A percentile compares a stretch with the other conserved stretches of the same genome.
Evolutionary conservation across 2,888 invertebrate genomes (phyloP).

Genomic region (Andricus curvator): DNA sequence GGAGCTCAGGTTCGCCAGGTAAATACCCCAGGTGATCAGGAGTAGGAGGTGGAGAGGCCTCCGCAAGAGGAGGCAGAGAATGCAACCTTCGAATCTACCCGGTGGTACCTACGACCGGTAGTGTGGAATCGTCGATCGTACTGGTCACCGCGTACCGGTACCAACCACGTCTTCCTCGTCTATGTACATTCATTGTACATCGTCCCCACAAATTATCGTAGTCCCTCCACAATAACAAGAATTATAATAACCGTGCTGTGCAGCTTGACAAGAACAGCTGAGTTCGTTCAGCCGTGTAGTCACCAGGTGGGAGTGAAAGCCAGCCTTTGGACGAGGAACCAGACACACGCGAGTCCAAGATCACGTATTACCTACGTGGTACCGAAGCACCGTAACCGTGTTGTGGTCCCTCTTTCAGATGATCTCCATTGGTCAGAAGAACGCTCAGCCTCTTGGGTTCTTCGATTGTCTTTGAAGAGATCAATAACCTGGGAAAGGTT

Average conservation of each 20-base stretch:
- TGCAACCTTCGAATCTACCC: constrained; percentile 70
- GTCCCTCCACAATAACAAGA: background rate
- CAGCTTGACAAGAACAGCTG: constrained; percentile 14
- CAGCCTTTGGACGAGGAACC: constrained; percentile 18
- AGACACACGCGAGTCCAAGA: constrained; percentile 13
- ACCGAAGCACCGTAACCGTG: constrained; percentile 30
- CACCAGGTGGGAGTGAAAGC: constrained; percentile 39
- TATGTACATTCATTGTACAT: background rate
- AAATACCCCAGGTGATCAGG: constrained; percentile 56
- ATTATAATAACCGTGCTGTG: background rate
- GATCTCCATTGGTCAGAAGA: constrained; percentile 28
- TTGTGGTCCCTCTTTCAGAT: constrained; percentile 31
- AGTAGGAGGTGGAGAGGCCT: constrained; percentile 49
- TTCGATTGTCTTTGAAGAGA: constrained; percentile 20
- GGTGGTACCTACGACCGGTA: constrained; percentile 64
- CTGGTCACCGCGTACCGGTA: constrained; percentile 52
- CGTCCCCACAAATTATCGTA: background rate
- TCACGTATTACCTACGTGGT: constrained; percentile 38
- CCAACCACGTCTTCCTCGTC: background rate
- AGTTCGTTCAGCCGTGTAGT: constrained; percentile 23
- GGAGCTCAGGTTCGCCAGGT: constrained; percentile 52
- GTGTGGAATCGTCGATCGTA: constrained; percentile 64
- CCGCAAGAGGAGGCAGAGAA: constrained; percentile 53
- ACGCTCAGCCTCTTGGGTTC: constrained; percentile 22
- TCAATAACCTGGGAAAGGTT: constrained; percentile 31